Base-by-base conservation (phyloP, 2,888 invertebrate genomes). In the Leptothorax acervorum region DNA sequence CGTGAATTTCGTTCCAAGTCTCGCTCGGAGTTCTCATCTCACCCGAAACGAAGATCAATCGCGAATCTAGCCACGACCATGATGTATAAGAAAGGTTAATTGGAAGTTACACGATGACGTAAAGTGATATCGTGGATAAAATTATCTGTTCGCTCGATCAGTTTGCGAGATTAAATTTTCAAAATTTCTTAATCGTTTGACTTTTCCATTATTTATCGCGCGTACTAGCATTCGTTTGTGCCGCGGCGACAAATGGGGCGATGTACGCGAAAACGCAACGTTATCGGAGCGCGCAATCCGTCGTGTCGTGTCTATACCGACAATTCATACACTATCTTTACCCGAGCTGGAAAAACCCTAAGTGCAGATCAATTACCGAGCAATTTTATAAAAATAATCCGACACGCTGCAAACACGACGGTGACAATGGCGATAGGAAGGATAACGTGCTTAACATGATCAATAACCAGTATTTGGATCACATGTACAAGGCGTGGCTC, bases 391-490 rank as follows among this genome's bases (percentile, higher is more conserved):
- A 51, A 5, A 75, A 18, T 23, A 42, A 23, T 0, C 3, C 23
- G 5, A 0, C 6, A 8, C 86, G 90, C n/a, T 62, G 60, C 18
- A 70, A 60, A 6, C 83, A 86, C 12, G 68, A 84, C 3, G 60
- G 48, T 15, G 39, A 23, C 1, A 63, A 39, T 31, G 78, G 31
- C 6, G n/a, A 53, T 12, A 51, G n/a, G 8, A 83, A 76, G 31
- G 31, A 12, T 1, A 55, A 82, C 0, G 86, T 94, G 31, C 90
- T 93, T 31, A 92, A 88, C 60, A 91, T 90, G 82, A 92, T 82
- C 28, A 93, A 92, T 66, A 85, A 90, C 28, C 91, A 92, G 68
- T 94, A 93, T 74, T 85, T 94, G 60, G 93, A 94, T n/a, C 81
- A 93, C n/a, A 87, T 94, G 82, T 93, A 94, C 84, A 83, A 88